Evolutionary conservation across 2,888 invertebrate species (phyloP).

Genomic region (Drosophila vallismaia): DNA sequence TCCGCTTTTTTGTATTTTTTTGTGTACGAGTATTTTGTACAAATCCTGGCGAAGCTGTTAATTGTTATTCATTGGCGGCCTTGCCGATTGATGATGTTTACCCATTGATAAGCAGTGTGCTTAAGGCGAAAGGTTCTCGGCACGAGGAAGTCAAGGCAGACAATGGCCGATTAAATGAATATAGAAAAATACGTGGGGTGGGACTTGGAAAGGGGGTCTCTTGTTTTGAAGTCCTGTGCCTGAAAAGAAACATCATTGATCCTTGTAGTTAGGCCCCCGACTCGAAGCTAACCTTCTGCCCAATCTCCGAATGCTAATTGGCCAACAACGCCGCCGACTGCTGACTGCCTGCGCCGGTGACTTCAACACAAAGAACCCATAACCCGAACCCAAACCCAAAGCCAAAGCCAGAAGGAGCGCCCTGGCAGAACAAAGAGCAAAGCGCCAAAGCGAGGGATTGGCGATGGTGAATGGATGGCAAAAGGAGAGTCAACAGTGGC

Average conservation of each 20-base stretch:
- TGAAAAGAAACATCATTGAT: not conserved
- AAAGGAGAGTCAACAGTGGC: not conserved
- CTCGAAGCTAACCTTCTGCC: constrained; percentile 6
- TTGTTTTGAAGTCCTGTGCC: not conserved
- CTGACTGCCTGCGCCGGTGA: constrained; percentile 22
- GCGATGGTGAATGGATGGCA: not conserved
- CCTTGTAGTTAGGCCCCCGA: constrained; percentile 1
- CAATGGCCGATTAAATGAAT: constrained; percentile 35
- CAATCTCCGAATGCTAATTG: constrained; percentile 37
- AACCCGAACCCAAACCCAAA: constrained; percentile 16
- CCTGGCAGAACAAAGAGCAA: constrained; percentile 30
- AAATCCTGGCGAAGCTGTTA: constrained; percentile 18
- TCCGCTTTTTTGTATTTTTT: constrained; percentile 5
- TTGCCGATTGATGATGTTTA: constrained; percentile 21
- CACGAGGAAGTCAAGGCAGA: constrained; percentile 29
- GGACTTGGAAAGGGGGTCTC: not conserved
- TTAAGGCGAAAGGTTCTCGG: constrained; percentile 4
- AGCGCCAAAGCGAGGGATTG: not conserved
- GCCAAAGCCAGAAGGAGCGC: constrained; percentile 29
- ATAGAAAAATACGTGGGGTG: not conserved
- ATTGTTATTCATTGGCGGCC: constrained; percentile 36
- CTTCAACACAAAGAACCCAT: constrained; percentile 34
- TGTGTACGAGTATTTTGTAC: too few relatives aligned
- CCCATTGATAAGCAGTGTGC: constrained; percentile 31
- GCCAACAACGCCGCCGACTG: constrained; percentile 21